A percentile compares a stretch with the other conserved stretches of the same genome.
These are phyloP conservation scores for Columba guinea DNA, from an alignment of 2,797 vertebrate species.

Conservation along the genomic window DNA sequence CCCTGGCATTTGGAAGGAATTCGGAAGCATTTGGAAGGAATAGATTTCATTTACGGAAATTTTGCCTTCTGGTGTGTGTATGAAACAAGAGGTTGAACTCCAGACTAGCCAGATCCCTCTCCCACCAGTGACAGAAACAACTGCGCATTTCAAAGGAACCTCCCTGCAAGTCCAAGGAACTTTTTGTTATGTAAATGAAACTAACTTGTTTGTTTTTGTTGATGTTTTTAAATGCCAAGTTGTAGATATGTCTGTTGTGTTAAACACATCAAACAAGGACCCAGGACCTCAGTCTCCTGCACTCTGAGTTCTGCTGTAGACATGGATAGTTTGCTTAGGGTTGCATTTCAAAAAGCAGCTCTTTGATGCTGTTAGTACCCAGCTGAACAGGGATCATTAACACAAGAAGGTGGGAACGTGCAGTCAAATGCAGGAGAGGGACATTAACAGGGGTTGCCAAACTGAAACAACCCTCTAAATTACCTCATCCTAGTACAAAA, in stretches of 20 bases:
- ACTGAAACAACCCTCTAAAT: background rate
- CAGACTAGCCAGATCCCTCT: background rate
- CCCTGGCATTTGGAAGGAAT: background rate
- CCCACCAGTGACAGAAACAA: constrained; percentile 35
- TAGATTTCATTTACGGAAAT: background rate
- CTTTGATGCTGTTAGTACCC: background rate
- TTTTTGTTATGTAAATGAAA: constrained; percentile 70
- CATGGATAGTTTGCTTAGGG: constrained; percentile 5
- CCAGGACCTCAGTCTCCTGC: background rate
- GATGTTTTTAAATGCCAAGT: constrained; percentile 47
- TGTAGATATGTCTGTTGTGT: constrained; percentile 53
- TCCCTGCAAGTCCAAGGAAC: constrained; percentile 51
- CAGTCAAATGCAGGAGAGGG: background rate
- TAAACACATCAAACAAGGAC: constrained; percentile 55
- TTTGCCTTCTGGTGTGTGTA: background rate
- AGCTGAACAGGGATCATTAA: background rate
- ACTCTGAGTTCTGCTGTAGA: background rate
- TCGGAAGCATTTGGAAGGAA: background rate
- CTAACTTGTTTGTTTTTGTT: constrained; percentile 38
- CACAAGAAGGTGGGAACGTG: background rate
- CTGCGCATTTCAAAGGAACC: constrained; percentile 65
- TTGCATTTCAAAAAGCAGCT: constrained; percentile 40
- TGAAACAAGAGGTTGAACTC: background rate
- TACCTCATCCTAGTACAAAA: background rate
- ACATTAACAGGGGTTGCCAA: background rate